These are phyloP conservation scores for Eristalinus sepulchralis DNA, from an alignment of 2,888 invertebrate genomes.

Conservation along the genomic window DNA sequence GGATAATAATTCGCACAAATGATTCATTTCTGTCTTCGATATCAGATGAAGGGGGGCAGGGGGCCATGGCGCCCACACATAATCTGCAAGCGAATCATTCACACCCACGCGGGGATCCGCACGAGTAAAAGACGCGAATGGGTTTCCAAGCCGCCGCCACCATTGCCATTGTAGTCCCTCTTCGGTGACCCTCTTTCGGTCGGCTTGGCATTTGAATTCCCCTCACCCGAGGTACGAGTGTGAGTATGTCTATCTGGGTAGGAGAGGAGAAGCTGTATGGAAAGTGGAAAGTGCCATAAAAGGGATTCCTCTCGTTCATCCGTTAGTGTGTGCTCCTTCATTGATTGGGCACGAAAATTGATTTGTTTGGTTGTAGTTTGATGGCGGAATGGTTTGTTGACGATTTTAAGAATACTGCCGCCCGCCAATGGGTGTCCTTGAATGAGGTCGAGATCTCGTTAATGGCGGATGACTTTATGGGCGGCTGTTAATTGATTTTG, in stretches of 20 bases:
- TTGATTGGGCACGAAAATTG: conserved; percentile 40
- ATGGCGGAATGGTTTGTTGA: conserved; percentile 55
- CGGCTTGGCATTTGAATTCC: conserved; percentile 1
- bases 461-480: background rate
- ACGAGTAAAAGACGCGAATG: background rate
- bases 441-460: background rate
- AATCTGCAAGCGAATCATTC: background rate
- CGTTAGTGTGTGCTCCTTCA: background rate
- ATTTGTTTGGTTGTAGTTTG: conserved; percentile 61
- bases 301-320: background rate
- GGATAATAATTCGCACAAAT: conserved; percentile 48
- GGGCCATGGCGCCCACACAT: background rate
- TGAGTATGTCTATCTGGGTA: background rate
- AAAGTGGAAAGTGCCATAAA: conserved; percentile 8
- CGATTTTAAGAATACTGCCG: conserved; percentile 23
- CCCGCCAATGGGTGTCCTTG: conserved; percentile 2
- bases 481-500: background rate
- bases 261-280: background rate
- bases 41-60: conserved; percentile 27
- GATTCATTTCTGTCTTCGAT: conserved; percentile 41
- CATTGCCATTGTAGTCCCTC: no score
- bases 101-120: background rate
- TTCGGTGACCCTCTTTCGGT: conserved; percentile 6
- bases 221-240: background rate
- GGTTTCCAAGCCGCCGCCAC: background rate